Percentiles rank a stretch among this genome's conserved stretches.
These are phyloP conservation scores for Drosophila simulans DNA, from an alignment of 1,140 invertebrate genomes.

Conservation along the genomic window DNA sequence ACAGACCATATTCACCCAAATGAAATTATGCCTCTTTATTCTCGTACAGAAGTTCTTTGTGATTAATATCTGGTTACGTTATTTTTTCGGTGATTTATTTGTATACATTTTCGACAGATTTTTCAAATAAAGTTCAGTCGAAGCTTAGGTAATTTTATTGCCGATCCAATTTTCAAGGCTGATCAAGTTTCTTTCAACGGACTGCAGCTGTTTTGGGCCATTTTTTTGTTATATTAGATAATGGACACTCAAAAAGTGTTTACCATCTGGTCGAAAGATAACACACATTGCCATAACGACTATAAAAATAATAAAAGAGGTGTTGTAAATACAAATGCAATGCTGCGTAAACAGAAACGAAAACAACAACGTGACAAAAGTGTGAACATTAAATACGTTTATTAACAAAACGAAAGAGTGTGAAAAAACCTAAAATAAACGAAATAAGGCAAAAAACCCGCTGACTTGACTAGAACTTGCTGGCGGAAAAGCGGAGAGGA, in stretches of 20 bases:
- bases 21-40: slow-evolving; percentile 13
- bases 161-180: slow-evolving; percentile 17
- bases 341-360: slow-evolving; percentile 54
- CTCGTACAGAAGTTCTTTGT: slow-evolving; percentile 31
- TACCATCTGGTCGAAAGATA: slow-evolving; percentile 66
- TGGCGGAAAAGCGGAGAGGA: slow-evolving; percentile 12
- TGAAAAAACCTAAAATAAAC: slow-evolving; percentile 41
- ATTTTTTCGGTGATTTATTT: slow-evolving; percentile 17
- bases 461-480: slow-evolving; percentile 45
- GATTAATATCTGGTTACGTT: slow-evolving; percentile 28
- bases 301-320: slow-evolving; percentile 43
- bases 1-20: slow-evolving; percentile 15
- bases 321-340: slow-evolving; percentile 57
- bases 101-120: slow-evolving; percentile 2
- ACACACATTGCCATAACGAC: slow-evolving; percentile 37
- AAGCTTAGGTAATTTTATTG: slow-evolving; percentile 14
- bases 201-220: slow-evolving; percentile 64
- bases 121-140: slow-evolving; percentile 15
- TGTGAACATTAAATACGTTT: slow-evolving; percentile 80
- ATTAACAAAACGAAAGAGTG: slow-evolving; percentile 32
- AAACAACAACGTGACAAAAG: slow-evolving; percentile 78
- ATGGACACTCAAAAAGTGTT: slow-evolving; percentile 56
- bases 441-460: slow-evolving; percentile 36
- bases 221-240: slow-evolving; percentile 50
- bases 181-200: slow-evolving; percentile 52